A percentile compares a stretch with the other conserved stretches of the same genome.
Evolutionary conservation across 2,797 vertebrate species (phyloP).

Genomic region (Tapirus indicus): DNA sequence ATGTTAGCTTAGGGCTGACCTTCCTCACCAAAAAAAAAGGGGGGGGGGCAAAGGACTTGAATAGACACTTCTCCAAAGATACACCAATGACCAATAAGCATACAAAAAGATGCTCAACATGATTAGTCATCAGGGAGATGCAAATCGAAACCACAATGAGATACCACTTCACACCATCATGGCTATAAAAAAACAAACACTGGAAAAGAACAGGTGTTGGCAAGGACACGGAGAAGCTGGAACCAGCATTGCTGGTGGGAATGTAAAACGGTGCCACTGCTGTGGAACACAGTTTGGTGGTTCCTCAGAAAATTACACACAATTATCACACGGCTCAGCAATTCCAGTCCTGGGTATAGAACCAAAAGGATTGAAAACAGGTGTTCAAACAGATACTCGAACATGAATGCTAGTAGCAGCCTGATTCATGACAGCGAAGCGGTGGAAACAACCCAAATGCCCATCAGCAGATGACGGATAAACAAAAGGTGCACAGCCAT

Average conservation of each 20-base stretch:
- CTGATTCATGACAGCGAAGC: not conserved
- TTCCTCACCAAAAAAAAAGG: no score
- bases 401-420: accelerated
- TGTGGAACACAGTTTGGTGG: no score
- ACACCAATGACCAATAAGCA: accelerated
- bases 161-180: accelerated
- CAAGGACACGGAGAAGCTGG: accelerated
- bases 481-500: accelerated
- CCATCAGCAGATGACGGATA: accelerated
- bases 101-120: not conserved
- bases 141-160: not conserved
- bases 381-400: not conserved
- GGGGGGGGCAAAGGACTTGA: not conserved
- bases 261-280: accelerated
- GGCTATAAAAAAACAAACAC: not conserved
- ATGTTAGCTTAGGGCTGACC: no score
- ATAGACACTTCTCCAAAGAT: not conserved
- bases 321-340: accelerated
- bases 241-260: accelerated
- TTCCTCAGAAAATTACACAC: accelerated
- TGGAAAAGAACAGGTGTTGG: no score
- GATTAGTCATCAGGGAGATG: not conserved
- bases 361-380: not conserved
- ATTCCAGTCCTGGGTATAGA: not conserved
- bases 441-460: accelerated